A percentile compares a stretch with the other conserved stretches of the same genome.
These are phyloP conservation scores for Nebria ingens DNA, from an alignment of 1,140 invertebrate genomes.

Conservation along the genomic window DNA sequence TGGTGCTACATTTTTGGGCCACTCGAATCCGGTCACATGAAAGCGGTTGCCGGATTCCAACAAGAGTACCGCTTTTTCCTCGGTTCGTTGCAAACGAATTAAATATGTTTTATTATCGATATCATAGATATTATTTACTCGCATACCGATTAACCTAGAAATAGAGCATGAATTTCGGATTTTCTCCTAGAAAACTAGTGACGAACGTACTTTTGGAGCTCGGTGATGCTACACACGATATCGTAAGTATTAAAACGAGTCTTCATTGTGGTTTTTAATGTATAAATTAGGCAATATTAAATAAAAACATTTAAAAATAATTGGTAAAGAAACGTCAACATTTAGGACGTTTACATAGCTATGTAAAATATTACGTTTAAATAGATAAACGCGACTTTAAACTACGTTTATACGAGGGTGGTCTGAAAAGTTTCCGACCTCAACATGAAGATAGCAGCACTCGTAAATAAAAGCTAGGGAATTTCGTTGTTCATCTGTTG, in stretches of 20 bases:
- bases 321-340: no score
- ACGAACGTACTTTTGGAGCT: slow-evolving; percentile 65
- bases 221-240: slow-evolving; percentile 72
- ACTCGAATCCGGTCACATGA: slow-evolving; percentile 92
- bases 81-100: slow-evolving; percentile 71
- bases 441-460: no score
- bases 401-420: no score
- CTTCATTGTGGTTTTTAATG: slow-evolving; percentile 67
- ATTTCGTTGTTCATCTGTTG: no score
- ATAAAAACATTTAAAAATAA: no score
- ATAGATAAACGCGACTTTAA: no score
- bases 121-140: slow-evolving; percentile 96
- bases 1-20: slow-evolving; percentile 94
- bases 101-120: slow-evolving; percentile 95
- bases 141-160: slow-evolving; percentile 74
- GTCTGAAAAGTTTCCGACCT: no score
- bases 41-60: slow-evolving; percentile 91
- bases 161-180: no score
- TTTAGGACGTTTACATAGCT: no score
- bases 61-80: slow-evolving; percentile 78
- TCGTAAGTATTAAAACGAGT: slow-evolving; percentile 84
- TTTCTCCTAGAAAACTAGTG: no score
- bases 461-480: no score
- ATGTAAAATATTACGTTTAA: no score
- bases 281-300: background rate